Percentiles rank a stretch among this genome's conserved stretches.
These are phyloP conservation scores for Apomyelois bistriatella DNA, from an alignment of 2,888 invertebrate species.

Conservation along the genomic window DNA sequence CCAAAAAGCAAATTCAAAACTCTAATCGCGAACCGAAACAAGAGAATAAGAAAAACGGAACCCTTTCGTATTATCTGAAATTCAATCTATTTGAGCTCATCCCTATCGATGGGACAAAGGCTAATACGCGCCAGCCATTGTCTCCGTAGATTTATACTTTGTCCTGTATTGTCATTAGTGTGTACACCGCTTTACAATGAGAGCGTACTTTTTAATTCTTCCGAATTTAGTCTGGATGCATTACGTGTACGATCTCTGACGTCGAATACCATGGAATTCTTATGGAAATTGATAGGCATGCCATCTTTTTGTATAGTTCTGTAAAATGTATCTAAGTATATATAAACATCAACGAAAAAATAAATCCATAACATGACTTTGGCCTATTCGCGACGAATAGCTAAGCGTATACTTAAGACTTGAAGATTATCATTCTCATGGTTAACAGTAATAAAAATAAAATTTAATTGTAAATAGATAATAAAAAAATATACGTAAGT, in stretches of 20 bases:
- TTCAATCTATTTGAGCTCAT: slow-evolving; percentile 73
- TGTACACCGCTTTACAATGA: slow-evolving; percentile 65
- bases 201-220: slow-evolving; percentile 50
- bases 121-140: slow-evolving; percentile 63
- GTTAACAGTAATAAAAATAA: too few relatives aligned
- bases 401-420: too few relatives aligned
- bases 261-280: not conserved
- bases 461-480: too few relatives aligned
- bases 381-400: too few relatives aligned
- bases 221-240: slow-evolving; percentile 35
- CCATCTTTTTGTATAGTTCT: too few relatives aligned
- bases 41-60: slow-evolving; percentile 59
- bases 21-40: slow-evolving; percentile 34
- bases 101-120: slow-evolving; percentile 71
- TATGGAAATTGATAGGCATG: too few relatives aligned
- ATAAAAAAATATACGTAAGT: too few relatives aligned
- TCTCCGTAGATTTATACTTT: slow-evolving; percentile 70
- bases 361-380: too few relatives aligned
- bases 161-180: slow-evolving; percentile 69
- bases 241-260: slow-evolving; percentile 16
- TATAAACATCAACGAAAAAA: too few relatives aligned
- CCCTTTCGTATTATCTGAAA: slow-evolving; percentile 70
- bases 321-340: too few relatives aligned
- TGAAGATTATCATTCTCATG: too few relatives aligned
- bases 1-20: slow-evolving; percentile 15